Base-by-base conservation (phyloP, 2,888 invertebrate species). In the Harpagoxenus sublaevis region DNA sequence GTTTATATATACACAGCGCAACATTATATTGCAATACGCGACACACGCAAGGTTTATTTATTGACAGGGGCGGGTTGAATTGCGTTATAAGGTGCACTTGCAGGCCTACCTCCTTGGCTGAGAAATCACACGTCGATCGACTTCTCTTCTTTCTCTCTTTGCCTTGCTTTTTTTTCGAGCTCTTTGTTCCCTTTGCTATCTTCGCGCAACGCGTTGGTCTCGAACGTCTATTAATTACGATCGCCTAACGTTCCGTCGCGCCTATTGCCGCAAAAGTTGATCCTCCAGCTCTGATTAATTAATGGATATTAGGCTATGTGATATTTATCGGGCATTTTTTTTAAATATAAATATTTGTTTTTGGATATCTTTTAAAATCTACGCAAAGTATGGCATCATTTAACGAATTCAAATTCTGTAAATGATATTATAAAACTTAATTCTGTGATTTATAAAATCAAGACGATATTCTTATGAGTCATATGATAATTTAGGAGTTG, bases 1-100 rank as follows among this genome's bases (percentile, higher is more conserved):
- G 94, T 93, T 94, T 92, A 92, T 91, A 86, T 91, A 91, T 91
- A 91, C 86, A 85, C 85, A 75, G 84, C 82, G 85, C 85, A 89
- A 83, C 83, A 84, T 73, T 84, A 89, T 82, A 90, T 89, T 86
- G 84, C 88, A 86, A 83, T 90, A 88, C 71, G 87, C 84, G 84
- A 85, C 91, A 89, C 83, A 90, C 85, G 91, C 85, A 85, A 83
- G 85, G 84, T 91, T 91, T 86, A 90, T 89, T 90, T 89, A 88
- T 86, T 84, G 70, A 88, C 71, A 85, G 84, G 45, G 84, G 48
- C 78, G 84, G 88, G 83, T 48, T 83, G 86, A 84, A 74, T 89
- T 86, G 87, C 73, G 83, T 86, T 83, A 87, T 83, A 87, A 89
- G 85, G 85, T 90, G 86, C 89, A 89, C 86, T 28, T 82, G 85